Evolutionary conservation across 2,797 vertebrate species (phyloP), one percentile per base, ranked within the genome.

Genomic region (Onychomys torridus): DNA sequence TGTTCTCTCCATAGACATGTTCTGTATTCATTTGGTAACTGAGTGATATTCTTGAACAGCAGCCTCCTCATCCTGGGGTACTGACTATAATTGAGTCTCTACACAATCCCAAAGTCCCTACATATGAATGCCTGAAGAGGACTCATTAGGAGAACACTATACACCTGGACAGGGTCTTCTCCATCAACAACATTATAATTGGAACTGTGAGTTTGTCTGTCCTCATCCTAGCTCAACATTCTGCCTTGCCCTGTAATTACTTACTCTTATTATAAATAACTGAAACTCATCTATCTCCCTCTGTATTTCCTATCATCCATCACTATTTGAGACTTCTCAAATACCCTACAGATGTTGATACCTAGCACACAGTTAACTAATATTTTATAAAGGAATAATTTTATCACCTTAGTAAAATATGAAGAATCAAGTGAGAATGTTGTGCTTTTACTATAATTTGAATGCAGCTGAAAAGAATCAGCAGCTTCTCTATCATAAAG

Each of bases 311-410:
- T 76, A 87, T 59, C 49, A 82, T 6, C 90, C 21, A 76, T 2
- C 4, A 23, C 17, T 83, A 16, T 83, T 96, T 88, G 57, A 89
- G 6, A 63, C 46, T 92, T 93, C 32, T 59, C 1, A 78, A 63
- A 90, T 21, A 71, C 17, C 59, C 46, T 77, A 67, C 8, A 93
- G 46, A 89, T 88, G 52, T 82, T 86, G 86, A 4, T 3, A 89
- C 55, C 25, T 49, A 84, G 3, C 0, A 84, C 86, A 49, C 65
- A 13, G 63, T 87, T 43, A 92, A 85, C 40, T 83, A 85, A 37
- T 93, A n/a, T 84, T 87, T 89, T 84, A 71, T 85, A 76, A 82
- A n/a, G 63, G 91, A 88, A 95, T 91, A 71, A 8, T 7, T 67
- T 55, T 94, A 25, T 93, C 16, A 78, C 19, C 43, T 37, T 52